Conservation (phyloP, 1,140 invertebrate species). For the Drosophila equinoxialis region DNA sequence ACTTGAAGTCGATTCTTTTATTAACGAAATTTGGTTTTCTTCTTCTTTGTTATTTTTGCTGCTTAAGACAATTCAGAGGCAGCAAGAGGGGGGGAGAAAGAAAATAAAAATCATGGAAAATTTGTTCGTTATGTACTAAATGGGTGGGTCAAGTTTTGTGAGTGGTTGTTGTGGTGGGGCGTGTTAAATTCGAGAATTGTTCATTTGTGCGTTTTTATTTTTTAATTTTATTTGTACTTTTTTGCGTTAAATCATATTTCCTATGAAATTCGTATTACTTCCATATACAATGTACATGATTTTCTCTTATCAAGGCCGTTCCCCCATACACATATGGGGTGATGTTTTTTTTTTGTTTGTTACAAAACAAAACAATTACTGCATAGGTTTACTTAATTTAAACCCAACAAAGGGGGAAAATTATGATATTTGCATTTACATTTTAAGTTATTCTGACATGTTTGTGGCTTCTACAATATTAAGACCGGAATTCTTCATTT, state of each 20-base stretch:
- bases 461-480: no score
- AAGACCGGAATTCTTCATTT: no score
- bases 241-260: conserved; percentile 5
- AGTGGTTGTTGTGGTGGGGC: conserved; percentile 15
- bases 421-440: no score
- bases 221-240: not conserved
- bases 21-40: not conserved
- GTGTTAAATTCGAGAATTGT: conserved; percentile 1
- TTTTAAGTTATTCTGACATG: no score
- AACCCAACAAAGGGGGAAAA: conserved; percentile 3
- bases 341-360: not conserved
- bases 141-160: conserved; percentile 32
- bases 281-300: not conserved
- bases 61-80: conserved; percentile 34
- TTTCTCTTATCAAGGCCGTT: not conserved
- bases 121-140: conserved; percentile 26
- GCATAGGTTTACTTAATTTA: conserved; percentile 25
- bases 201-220: not conserved
- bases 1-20: not conserved
- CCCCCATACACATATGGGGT: not conserved
- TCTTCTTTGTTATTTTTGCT: conserved; percentile 10
- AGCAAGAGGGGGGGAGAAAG: conserved; percentile 14
- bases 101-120: conserved; percentile 34
- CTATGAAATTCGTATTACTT: conserved; percentile 6
- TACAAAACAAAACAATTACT: conserved; percentile 66